Conservation (phyloP, 2,888 invertebrate species). For the Tenthredo distinguenda region DNA sequence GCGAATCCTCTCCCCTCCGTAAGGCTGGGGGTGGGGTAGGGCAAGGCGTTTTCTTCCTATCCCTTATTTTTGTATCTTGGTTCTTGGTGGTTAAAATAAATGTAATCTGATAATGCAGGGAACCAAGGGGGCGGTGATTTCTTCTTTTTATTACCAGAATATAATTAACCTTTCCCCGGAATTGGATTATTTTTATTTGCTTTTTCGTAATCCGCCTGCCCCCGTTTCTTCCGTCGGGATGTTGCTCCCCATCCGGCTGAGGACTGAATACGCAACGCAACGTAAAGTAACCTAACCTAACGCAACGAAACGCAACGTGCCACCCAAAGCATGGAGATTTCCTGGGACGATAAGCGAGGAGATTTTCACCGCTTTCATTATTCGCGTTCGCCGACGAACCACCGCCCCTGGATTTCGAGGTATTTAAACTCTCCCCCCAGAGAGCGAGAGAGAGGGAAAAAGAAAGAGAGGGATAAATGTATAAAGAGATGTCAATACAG, state of each 20-base stretch:
- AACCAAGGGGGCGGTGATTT: conserved; percentile 11
- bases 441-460: neutral
- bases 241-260: neutral
- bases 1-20: neutral
- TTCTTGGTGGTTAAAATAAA: conserved; percentile 33
- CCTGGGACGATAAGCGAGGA: neutral
- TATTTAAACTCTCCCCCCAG: neutral
- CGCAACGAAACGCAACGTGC: neutral
- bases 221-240: neutral
- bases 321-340: neutral
- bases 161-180: conserved; percentile 44
- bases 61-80: conserved; percentile 26
- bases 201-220: conserved; percentile 31
- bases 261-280: conserved; percentile 11
- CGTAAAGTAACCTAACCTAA: neutral
- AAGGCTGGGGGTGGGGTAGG: neutral
- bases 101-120: conserved; percentile 46
- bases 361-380: conserved; percentile 32
- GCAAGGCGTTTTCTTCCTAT: neutral
- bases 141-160: conserved; percentile 48
- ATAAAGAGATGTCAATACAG: neutral
- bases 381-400: conserved; percentile 3
- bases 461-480: neutral
- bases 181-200: conserved; percentile 50
- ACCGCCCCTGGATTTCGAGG: neutral